Evolutionary conservation across 2,797 vertebrate genomes (phyloP), one percentile per base, ranked within the genome.

Genomic region (Scolopax bukidnonensis): DNA sequence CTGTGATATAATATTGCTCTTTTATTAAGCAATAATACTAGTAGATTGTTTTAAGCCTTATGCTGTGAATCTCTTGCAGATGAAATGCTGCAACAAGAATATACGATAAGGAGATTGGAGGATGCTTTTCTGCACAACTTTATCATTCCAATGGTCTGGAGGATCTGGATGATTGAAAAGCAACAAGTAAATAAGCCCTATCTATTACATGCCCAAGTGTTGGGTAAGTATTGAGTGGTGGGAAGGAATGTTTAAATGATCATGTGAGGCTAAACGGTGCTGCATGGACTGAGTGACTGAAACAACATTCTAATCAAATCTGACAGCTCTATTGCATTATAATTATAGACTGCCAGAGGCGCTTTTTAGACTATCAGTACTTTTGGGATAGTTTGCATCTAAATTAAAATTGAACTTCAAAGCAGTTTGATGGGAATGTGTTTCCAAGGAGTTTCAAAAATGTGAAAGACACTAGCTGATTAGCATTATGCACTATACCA

Each of bases 331-430:
- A 16, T 54, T 82, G 95, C 96, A 87, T 94, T 84, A 11, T 93
- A 87, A 98, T 97, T 95, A 96, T 59, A 87, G 82, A 65, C 63
- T 56, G 96, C 97, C 95, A 82, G 93, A 57, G 96, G 97, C 71
- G 1, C 91, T 95, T 92, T 79, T 96, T 60, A 91, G 90, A 48
- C 94, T 84, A 69, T 59, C 74, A 87, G 95, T 69, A 36, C 95
- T 93, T 89, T 81, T 91, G 96, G 96, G 96, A 93, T 94, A 90
- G 91, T 97, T 97, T 95, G 95, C 95, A 91, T 97, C 93, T 97
- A 97, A 98, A 98, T 98, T 97, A 97, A 98, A 98, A 97, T 75
- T 59, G 93, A 97, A 94, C 98, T 97, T 98, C 97, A 97, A 96
- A 97, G 97, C 75, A 5, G 56, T 93, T 90, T 69, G 94, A 92